A percentile compares a stretch with the other conserved stretches of the same genome.
Conservation (phyloP, 2,888 invertebrate genomes). For the Morpho achilles region DNA sequence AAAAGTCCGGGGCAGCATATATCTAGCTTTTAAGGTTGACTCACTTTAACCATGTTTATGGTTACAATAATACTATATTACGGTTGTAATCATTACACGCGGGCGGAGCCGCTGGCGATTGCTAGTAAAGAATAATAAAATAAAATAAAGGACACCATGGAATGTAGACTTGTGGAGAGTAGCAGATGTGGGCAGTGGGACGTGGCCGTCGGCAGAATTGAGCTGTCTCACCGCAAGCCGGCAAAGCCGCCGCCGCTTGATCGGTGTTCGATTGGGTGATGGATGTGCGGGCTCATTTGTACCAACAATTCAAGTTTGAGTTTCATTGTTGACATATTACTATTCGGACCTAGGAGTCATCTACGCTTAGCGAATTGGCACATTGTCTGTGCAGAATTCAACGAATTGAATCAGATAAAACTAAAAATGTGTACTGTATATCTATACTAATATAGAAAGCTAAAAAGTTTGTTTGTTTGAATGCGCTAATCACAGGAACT, state of each 20-base stretch:
- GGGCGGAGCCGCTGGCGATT: not conserved
- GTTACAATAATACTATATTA: too few relatives aligned
- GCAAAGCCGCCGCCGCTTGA: conserved; percentile 30
- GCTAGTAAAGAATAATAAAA: not conserved
- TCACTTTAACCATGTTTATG: too few relatives aligned
- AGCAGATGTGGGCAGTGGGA: conserved; percentile 24
- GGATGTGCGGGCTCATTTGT: conserved; percentile 42
- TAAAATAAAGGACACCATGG: not conserved
- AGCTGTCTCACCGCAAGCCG: conserved; percentile 31
- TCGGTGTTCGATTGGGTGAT: conserved; percentile 40
- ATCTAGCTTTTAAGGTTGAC: too few relatives aligned
- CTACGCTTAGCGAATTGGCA: not conserved
- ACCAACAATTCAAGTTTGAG: conserved; percentile 18
- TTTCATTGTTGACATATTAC: not conserved
- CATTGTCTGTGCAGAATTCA: not conserved
- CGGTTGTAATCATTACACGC: too few relatives aligned
- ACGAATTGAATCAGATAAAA: too few relatives aligned
- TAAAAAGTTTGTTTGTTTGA: too few relatives aligned
- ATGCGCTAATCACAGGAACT: too few relatives aligned
- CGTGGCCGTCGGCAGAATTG: conserved; percentile 29
- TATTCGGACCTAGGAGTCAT: not conserved
- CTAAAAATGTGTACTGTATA: too few relatives aligned
- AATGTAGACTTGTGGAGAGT: conserved; percentile 5
- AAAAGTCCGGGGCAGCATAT: too few relatives aligned
- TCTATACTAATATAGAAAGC: too few relatives aligned